Percentiles rank a stretch among this genome's conserved stretches.
phyloP scores from a whole-genome alignment of 2,797 vertebrate species.

The Oophaga sylvatica region DNA sequence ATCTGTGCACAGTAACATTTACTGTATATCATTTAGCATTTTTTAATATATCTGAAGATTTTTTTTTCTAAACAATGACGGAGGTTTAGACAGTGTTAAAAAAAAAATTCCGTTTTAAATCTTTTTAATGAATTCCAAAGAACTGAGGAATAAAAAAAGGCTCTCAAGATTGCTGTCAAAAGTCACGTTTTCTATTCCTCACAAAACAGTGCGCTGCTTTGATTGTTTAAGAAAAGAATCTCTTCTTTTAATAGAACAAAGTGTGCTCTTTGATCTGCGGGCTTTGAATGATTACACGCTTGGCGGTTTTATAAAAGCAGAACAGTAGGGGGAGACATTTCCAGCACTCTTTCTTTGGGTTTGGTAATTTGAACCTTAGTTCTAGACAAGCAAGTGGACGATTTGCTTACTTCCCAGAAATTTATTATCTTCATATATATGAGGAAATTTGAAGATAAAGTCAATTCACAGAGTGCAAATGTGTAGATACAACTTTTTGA shows the following conservation, averaged over 20 bases:
- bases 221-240: conserved; percentile 44
- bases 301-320: conserved; percentile 25
- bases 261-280: conserved; percentile 49
- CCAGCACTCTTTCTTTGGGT: conserved; percentile 28
- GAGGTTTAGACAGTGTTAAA: conserved; percentile 32
- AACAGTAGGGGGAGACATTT: conserved; percentile 49
- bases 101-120: conserved; percentile 45
- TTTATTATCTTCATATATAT: background rate
- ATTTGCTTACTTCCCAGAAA: conserved; percentile 5
- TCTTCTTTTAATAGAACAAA: conserved; percentile 59
- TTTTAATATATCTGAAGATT: conserved; percentile 52
- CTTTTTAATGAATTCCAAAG: conserved; percentile 58
- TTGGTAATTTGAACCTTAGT: conserved; percentile 31
- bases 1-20: conserved; percentile 11
- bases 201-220: conserved; percentile 64
- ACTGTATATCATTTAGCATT: conserved; percentile 45
- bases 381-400: background rate
- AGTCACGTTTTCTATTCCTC: conserved; percentile 29
- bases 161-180: conserved; percentile 54
- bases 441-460: background rate
- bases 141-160: conserved; percentile 39
- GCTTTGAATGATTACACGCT: conserved; percentile 50
- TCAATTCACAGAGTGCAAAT: background rate
- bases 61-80: conserved; percentile 26
- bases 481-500: background rate